Conservation (phyloP, 2,888 invertebrate species). For the Drosophila monieri region DNA sequence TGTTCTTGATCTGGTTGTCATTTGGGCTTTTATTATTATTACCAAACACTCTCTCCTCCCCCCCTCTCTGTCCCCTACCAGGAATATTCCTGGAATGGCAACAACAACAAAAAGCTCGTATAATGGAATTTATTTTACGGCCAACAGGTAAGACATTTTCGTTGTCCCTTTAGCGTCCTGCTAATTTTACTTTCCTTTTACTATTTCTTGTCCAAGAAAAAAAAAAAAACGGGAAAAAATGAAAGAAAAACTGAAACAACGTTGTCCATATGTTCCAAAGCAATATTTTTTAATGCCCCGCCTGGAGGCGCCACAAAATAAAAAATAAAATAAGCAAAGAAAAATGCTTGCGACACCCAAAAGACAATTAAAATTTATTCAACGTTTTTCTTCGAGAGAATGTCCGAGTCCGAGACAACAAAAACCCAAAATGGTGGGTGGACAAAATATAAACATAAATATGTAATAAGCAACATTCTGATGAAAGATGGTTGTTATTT, state of each 20-base stretch:
- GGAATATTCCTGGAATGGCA: constrained; percentile 5
- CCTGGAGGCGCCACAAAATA: constrained; percentile 50
- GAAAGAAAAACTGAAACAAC: constrained; percentile 25
- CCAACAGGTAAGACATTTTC: constrained; percentile 81
- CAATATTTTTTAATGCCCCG: constrained; percentile 70
- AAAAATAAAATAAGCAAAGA: constrained; percentile 28
- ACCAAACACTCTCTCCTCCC: constrained; percentile 29
- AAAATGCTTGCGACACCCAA: constrained; percentile 60
- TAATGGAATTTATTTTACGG: constrained; percentile 79
- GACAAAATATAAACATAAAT: constrained; percentile 68
- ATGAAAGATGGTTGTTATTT: constrained; percentile 8
- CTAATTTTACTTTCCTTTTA: constrained; percentile 73
- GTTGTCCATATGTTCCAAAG: constrained; percentile 40
- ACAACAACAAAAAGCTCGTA: constrained; percentile 51
- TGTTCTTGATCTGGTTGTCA: constrained; percentile 54
- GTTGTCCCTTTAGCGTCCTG: constrained; percentile 65
- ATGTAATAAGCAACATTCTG: constrained; percentile 66
- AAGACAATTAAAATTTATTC: constrained; percentile 79
- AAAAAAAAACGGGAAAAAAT: constrained; percentile 14
- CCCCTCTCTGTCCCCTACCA: not conserved
- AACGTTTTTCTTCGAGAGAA: constrained; percentile 53
- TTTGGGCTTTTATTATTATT: constrained; percentile 80
- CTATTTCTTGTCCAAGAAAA: constrained; percentile 59
- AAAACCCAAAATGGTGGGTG: constrained; percentile 25
- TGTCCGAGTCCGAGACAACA: constrained; percentile 19